Percentiles rank a stretch among this genome's conserved stretches.
These are phyloP conservation scores for Holothuria scabra DNA, from an alignment of 53 echinoderm and acorn worm genomes.

Conservation along the genomic window DNA sequence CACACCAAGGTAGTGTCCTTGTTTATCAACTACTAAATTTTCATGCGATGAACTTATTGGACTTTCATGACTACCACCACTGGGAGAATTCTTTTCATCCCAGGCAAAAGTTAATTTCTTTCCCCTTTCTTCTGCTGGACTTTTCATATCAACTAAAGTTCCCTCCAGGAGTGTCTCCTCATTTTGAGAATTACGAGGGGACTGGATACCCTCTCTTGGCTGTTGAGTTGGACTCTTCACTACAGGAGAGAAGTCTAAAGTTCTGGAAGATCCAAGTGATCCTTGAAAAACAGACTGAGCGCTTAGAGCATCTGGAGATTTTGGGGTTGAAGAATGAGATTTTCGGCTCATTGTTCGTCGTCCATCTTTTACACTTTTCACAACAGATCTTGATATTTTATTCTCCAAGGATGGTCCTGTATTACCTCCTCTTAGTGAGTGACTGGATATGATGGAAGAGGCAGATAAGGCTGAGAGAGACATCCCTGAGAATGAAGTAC, in stretches of 20 bases:
- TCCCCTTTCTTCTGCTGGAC: not conserved
- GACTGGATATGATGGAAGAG: conserved; percentile 92
- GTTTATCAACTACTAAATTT: conserved; percentile 60
- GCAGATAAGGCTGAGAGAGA: conserved; percentile 92
- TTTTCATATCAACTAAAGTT: not conserved
- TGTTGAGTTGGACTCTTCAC: conserved; percentile 40
- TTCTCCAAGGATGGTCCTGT: conserved; percentile 56
- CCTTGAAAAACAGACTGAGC: conserved; percentile 4
- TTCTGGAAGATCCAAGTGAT: not conserved
- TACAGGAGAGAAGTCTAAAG: conserved; percentile 62
- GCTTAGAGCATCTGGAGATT: not conserved
- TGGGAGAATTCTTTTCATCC: conserved; percentile 21
- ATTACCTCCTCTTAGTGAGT: conserved; percentile 56
- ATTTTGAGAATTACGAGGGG: not conserved
- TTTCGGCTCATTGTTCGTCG: conserved; percentile 10
- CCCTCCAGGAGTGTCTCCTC: conserved; percentile 2
- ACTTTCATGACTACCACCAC: conserved; percentile 25
- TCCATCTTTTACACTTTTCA: conserved; percentile 69
- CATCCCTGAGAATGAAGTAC: conserved; percentile 91
- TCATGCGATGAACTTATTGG: conserved; percentile 68
- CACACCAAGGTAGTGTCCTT: conserved; percentile 65
- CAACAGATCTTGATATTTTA: conserved; percentile 54
- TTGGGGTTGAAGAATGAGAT: not conserved
- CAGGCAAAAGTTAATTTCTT: conserved; percentile 12
- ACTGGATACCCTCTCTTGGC: not conserved